Base-by-base conservation (phyloP, 2,888 invertebrate species). In the Nysson spinosus region DNA sequence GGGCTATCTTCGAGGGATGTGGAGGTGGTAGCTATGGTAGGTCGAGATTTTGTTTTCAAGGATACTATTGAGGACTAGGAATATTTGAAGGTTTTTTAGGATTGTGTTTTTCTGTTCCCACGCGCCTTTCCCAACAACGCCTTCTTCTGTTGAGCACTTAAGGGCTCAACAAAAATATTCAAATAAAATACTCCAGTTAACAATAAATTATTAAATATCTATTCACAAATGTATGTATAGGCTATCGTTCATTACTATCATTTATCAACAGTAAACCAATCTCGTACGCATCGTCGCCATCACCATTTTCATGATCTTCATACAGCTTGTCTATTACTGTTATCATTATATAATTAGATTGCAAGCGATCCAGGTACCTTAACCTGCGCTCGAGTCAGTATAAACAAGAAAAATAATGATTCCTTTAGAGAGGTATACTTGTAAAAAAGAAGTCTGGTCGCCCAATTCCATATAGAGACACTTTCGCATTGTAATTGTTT, bases 151-250 rank as follows among this genome's bases (percentile, higher is more conserved):
- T n/a, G n/a, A n/a, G n/a, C n/a, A n/a, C n/a, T n/a, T n/a, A n/a
- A n/a, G n/a, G 60, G n/a, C n/a, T 74, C 72, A 75, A 74, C 72
- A 42, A 77, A 77, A 73, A 78, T 72, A 56, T 74, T 66, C 54
- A 77, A 79, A 75, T 75, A 83, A 80, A 75, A 77, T 80, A 77
- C 63, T 80, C 78, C 84, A 83, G 69, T 80, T 81, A 85, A 85
- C 80, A 85, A 85, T 86, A 86, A 86, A 85, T 86, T 85, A 86
- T 85, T 85, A 85, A 86, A 86, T 86, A 85, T 82, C 81, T 85
- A 86, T 86, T 85, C 86, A 86, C 86, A 85, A 82, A 80, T 78
- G 80, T 84, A 84, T 81, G 78, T 77, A 82, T 84, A 82, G 74
- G 70, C 76, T 80, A 78, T 78, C 64, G 51, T 63, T 65, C 40